Percentiles rank a stretch among this genome's conserved stretches.
Evolutionary conservation across 2,888 invertebrate genomes (phyloP).

Genomic region (Drosophila longiperda): DNA sequence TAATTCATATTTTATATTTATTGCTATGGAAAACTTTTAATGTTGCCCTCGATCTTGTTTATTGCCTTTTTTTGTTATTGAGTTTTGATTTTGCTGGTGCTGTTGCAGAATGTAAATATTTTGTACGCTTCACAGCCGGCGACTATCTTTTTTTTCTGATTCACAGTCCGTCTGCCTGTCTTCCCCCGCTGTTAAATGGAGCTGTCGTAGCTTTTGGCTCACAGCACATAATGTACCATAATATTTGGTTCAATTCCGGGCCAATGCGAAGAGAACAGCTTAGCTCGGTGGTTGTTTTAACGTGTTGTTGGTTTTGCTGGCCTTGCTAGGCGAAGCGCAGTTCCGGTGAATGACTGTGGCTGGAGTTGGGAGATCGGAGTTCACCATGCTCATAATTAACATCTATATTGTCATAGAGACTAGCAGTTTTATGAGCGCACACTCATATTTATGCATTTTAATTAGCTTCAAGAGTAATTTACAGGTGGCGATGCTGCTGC

Average conservation of each 20-base stretch:
- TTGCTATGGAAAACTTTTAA: conserved; percentile 1
- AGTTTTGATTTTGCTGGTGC: conserved; percentile 47
- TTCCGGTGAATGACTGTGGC: conserved; percentile 58
- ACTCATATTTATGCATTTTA: conserved; percentile 63
- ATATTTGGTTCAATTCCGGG: conserved; percentile 61
- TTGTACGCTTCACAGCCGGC: conserved; percentile 51
- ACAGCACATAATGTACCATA: conserved; percentile 73
- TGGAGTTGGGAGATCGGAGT: conserved; percentile 39
- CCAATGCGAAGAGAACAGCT: conserved; percentile 39
- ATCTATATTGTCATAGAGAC: conserved; percentile 46
- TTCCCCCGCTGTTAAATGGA: conserved; percentile 43
- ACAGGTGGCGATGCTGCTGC: conserved; percentile 1
- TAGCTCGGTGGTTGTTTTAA: conserved; percentile 39
- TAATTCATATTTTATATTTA: neutral
- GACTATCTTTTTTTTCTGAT: conserved; percentile 2
- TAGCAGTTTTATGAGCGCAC: neutral
- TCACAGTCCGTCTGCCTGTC: neutral
- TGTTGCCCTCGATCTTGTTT: conserved; percentile 43
- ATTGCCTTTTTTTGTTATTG: conserved; percentile 30
- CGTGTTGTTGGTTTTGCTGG: conserved; percentile 1
- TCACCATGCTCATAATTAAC: conserved; percentile 58
- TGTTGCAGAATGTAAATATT: conserved; percentile 58
- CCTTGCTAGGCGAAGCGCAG: conserved; percentile 68
- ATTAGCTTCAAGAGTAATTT: conserved; percentile 64
- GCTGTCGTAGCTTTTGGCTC: conserved; percentile 44